A percentile compares a stretch with the other conserved stretches of the same genome.
phyloP scores from a whole-genome alignment of 2,888 invertebrate genomes.

The Orgyia antiqua region DNA sequence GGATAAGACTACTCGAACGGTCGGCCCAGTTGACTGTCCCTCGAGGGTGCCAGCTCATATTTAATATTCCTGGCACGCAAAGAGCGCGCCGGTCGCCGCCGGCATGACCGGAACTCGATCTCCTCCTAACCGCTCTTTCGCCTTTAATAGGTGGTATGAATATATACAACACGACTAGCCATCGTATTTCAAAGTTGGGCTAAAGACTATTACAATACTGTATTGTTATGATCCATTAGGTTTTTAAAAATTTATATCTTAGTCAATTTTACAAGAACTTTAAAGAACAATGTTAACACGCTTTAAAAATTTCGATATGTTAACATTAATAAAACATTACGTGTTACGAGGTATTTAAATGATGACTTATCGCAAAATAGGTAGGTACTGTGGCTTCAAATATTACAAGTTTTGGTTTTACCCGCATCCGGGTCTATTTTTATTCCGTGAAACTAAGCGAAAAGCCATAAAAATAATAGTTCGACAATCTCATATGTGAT shows the following conservation, averaged over 20 bases:
- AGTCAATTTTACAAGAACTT: too few species aligned
- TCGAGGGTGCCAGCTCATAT: slow-evolving; percentile 26
- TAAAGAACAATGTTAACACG: too few species aligned
- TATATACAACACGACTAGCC: slow-evolving; percentile 35
- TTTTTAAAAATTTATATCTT: too few species aligned
- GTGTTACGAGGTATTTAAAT: background rate
- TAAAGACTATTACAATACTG: background rate
- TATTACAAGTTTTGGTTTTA: slow-evolving; percentile 15
- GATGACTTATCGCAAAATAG: background rate
- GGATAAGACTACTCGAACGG: slow-evolving; percentile 19
- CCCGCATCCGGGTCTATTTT: slow-evolving; percentile 26
- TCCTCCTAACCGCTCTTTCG: slow-evolving; percentile 46
- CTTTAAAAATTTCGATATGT: too few species aligned
- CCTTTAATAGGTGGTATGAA: slow-evolving; percentile 48
- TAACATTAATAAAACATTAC: too few species aligned
- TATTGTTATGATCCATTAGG: too few species aligned
- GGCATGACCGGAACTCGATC: slow-evolving; percentile 53
- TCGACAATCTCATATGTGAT: too few species aligned
- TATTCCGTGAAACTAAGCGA: slow-evolving; percentile 4
- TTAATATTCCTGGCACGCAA: slow-evolving; percentile 47
- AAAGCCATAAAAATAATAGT: too few species aligned
- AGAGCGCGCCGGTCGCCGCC: slow-evolving; percentile 29
- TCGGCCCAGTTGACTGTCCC: slow-evolving; percentile 36
- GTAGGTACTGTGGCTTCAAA: too few species aligned
- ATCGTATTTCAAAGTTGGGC: slow-evolving; percentile 18